A percentile compares a stretch with the other conserved stretches of the same genome.
Evolutionary conservation across 2,113 vertebrate species (phyloP).

Genomic region (Brachirus orientalis): DNA sequence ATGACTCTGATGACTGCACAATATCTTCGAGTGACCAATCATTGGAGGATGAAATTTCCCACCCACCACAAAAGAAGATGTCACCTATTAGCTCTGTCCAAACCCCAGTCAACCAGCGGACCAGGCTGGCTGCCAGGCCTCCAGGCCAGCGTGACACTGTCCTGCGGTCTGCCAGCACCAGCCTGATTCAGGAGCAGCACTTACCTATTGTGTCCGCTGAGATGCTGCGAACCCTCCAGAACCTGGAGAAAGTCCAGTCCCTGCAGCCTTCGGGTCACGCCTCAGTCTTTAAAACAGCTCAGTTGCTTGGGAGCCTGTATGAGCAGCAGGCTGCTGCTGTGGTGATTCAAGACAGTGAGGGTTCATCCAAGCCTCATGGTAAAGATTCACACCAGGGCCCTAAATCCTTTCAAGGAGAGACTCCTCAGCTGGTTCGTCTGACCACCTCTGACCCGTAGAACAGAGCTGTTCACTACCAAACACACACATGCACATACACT

Average conservation of each 20-base stretch:
- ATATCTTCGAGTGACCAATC: constrained; percentile 82
- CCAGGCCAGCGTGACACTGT: constrained; percentile 62
- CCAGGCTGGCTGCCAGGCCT: constrained; percentile 14
- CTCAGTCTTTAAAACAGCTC: constrained; percentile 92
- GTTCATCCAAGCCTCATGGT: constrained; percentile 60
- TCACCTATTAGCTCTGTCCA: not conserved
- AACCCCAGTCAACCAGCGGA: constrained; percentile 1
- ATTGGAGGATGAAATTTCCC: constrained; percentile 58
- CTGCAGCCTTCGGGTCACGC: constrained; percentile 82
- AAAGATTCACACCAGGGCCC: constrained; percentile 64
- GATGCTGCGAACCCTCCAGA: constrained; percentile 89
- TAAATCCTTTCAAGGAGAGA: constrained; percentile 85
- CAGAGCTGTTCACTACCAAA: not conserved
- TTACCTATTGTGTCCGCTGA: constrained; percentile 87
- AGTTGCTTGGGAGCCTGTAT: constrained; percentile 88
- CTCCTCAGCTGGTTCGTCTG: constrained; percentile 87
- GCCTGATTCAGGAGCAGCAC: constrained; percentile 85
- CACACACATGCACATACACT: constrained; percentile 38
- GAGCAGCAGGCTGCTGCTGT: constrained; percentile 82
- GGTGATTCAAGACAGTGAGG: constrained; percentile 15
- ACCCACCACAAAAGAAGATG: constrained; percentile 52
- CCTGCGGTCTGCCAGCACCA: constrained; percentile 78
- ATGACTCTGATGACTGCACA: constrained; percentile 63
- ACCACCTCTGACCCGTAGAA: constrained; percentile 78
- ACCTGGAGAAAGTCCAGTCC: constrained; percentile 86